phyloP scores from a whole-genome alignment of 2,113 vertebrate genomes.

The Tachysurus fulvidraco region DNA sequence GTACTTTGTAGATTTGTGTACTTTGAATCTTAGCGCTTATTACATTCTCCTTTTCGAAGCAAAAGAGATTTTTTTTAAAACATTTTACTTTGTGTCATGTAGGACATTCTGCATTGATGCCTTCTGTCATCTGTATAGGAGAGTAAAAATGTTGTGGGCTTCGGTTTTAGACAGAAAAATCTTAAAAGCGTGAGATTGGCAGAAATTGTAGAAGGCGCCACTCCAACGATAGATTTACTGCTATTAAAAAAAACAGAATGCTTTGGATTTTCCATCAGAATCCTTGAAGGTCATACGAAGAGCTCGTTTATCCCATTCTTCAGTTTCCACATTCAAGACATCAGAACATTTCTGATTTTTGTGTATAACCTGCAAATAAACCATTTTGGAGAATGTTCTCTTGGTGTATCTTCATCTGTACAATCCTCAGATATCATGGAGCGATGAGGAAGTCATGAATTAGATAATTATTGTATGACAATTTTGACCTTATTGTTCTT shows the following conservation, averaged over 20 bases:
- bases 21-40: slow-evolving; percentile 20
- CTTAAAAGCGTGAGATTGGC: neutral
- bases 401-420: no score
- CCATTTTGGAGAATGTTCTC: neutral
- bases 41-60: slow-evolving; percentile 20
- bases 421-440: no score
- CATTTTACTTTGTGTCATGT: slow-evolving; percentile 8
- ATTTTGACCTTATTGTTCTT: no score
- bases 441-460: no score
- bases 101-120: slow-evolving; percentile 11
- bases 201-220: neutral
- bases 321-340: neutral
- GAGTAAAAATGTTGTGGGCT: neutral
- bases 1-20: neutral
- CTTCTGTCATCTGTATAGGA: neutral
- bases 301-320: neutral
- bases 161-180: neutral
- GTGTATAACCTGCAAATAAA: neutral
- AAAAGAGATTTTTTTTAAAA: slow-evolving; percentile 27
- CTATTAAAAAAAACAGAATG: neutral
- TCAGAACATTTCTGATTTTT: neutral
- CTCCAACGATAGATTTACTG: neutral
- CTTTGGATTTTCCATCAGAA: neutral
- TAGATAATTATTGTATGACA: no score
- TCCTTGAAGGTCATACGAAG: neutral